phyloP scores from a whole-genome alignment of 2,888 invertebrate species.

The Stegana nigrithorax region DNA sequence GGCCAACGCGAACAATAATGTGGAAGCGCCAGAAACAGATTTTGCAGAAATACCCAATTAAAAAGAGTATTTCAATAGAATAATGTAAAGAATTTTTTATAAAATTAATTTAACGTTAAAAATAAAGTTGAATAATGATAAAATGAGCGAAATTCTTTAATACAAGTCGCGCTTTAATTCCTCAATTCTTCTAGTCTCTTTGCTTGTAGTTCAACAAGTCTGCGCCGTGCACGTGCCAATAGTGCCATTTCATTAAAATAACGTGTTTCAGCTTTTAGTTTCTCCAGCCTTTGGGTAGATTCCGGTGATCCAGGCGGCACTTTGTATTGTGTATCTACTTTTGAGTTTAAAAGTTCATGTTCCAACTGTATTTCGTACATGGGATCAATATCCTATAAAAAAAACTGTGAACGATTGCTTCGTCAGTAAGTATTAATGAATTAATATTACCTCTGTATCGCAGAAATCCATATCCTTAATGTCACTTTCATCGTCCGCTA shows the following conservation, averaged over 20 bases:
- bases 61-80: too few relatives aligned
- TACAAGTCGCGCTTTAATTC: too few relatives aligned
- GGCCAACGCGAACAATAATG: neutral
- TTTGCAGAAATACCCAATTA: neutral
- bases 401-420: neutral
- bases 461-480: neutral
- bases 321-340: neutral
- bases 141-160: too few relatives aligned
- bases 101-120: neutral
- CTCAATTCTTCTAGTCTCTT: conserved; percentile 44
- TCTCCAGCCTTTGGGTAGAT: conserved; percentile 43
- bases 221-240: conserved; percentile 50
- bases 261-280: conserved; percentile 55
- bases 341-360: neutral
- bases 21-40: neutral
- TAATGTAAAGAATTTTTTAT: too few relatives aligned
- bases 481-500: neutral
- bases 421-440: too few relatives aligned
- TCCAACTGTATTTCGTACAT: conserved; percentile 11
- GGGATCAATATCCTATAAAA: neutral
- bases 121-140: too few relatives aligned
- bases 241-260: conserved; percentile 59
- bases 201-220: conserved; percentile 49
- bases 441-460: neutral
- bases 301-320: neutral